Percentiles rank a stretch among this genome's conserved stretches.
Conservation (phyloP, 2,888 invertebrate genomes). For the Xestia c-nigrum region DNA sequence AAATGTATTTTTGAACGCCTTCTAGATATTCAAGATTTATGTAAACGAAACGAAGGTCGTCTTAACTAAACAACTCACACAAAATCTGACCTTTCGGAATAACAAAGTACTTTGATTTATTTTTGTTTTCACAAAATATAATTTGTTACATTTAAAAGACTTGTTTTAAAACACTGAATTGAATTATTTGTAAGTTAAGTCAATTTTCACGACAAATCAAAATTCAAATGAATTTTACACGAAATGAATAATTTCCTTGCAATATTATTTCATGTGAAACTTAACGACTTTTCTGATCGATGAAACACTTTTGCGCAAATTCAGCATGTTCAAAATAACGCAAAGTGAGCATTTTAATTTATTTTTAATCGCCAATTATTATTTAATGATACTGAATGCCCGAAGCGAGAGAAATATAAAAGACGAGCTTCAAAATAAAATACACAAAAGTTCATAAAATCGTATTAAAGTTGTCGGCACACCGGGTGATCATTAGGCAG, state of each 20-base stretch:
- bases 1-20: slow-evolving; percentile 14
- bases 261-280: slow-evolving; percentile 34
- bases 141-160: slow-evolving; percentile 15
- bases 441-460: slow-evolving; percentile 6
- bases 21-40: slow-evolving; percentile 5
- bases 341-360: neutral
- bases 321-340: neutral
- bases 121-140: slow-evolving; percentile 37
- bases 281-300: slow-evolving; percentile 2
- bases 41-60: slow-evolving; percentile 1
- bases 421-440: slow-evolving; percentile 6
- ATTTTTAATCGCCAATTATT: slow-evolving; percentile 3
- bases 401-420: neutral
- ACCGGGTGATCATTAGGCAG: slow-evolving; percentile 46
- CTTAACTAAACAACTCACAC: neutral
- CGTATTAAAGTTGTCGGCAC: slow-evolving; percentile 29
- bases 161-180: slow-evolving; percentile 10
- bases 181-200: slow-evolving; percentile 19
- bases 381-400: neutral
- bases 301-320: slow-evolving; percentile 3
- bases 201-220: slow-evolving; percentile 45
- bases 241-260: slow-evolving; percentile 36
- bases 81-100: slow-evolving; percentile 7
- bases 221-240: slow-evolving; percentile 44
- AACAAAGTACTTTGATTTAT: slow-evolving; percentile 17